Conservation (phyloP, 1,140 invertebrate genomes). For the Pseudomyrmex sp. region DNA sequence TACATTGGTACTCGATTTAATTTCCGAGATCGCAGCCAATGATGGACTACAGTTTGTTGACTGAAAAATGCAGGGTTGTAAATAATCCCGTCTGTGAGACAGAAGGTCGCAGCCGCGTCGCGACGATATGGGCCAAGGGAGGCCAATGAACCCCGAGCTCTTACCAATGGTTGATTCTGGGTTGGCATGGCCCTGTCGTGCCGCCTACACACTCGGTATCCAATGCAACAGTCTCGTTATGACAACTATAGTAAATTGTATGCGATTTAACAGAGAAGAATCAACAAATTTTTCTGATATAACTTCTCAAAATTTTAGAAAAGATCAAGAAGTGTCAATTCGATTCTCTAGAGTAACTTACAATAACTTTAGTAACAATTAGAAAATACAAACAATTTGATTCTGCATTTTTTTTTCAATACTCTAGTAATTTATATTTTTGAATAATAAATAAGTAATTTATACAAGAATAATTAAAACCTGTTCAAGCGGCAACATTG, state of each 20-base stretch:
- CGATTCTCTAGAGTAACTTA: no score
- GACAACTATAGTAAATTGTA: background rate
- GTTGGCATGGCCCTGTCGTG: conserved; percentile 5
- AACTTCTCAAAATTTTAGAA: no score
- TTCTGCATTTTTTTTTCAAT: no score
- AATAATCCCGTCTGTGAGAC: conserved; percentile 56
- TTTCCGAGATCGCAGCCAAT: conserved; percentile 59
- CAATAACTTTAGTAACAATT: no score
- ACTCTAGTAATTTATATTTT: no score
- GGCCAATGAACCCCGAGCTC: conserved; percentile 41
- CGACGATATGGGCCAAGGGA: conserved; percentile 55
- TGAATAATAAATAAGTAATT: no score
- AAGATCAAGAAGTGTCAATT: no score
- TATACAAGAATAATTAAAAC: no score
- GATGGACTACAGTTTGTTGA: conserved; percentile 34
- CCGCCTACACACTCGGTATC: conserved; percentile 38
- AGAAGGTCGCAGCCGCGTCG: conserved; percentile 29
- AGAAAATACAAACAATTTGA: no score
- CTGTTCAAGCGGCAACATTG: no score
- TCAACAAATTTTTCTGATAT: background rate
- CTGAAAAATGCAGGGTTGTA: conserved; percentile 49
- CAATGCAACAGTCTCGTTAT: background rate
- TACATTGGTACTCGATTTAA: conserved; percentile 13
- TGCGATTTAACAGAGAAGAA: background rate
- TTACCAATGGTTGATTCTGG: conserved; percentile 23